Conservation (phyloP, 2,888 invertebrate species). For the Rotaria macrura region DNA sequence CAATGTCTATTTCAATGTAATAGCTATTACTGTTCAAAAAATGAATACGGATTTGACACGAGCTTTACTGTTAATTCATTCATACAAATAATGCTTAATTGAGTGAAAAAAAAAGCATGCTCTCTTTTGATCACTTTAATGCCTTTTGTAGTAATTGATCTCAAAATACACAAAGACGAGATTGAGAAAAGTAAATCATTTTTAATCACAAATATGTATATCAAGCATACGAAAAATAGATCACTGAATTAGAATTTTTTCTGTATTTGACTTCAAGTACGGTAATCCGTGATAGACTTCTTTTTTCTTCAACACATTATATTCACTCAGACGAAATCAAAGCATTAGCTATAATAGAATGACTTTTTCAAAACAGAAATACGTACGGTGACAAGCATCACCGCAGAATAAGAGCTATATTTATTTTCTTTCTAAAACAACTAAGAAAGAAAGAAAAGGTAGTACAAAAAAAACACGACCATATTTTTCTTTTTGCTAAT, state of each 20-base stretch:
- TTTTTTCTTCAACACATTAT: too few relatives aligned
- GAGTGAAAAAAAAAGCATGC: not conserved
- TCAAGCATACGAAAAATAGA: too few relatives aligned
- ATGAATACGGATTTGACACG: not conserved
- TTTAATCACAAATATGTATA: not conserved
- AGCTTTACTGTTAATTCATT: not conserved
- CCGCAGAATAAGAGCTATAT: too few relatives aligned
- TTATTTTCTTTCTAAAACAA: too few relatives aligned
- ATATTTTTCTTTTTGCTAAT: too few relatives aligned
- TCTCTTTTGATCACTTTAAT: not conserved
- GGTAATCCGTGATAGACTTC: too few relatives aligned
- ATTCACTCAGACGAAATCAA: too few relatives aligned
- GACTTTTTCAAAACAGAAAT: too few relatives aligned
- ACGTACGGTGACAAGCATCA: too few relatives aligned
- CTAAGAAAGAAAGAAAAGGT: too few relatives aligned
- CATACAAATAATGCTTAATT: not conserved
- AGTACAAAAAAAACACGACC: not conserved
- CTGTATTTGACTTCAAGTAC: not conserved
- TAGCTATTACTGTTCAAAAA: not conserved
- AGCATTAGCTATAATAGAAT: too few relatives aligned
- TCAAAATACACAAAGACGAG: not conserved
- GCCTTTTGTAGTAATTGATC: not conserved
- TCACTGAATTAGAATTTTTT: too few relatives aligned
- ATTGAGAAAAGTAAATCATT: not conserved
- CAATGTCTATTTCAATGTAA: not conserved